Conservation (phyloP, 2,797 vertebrate species). For the Crypturellus tataupa region DNA sequence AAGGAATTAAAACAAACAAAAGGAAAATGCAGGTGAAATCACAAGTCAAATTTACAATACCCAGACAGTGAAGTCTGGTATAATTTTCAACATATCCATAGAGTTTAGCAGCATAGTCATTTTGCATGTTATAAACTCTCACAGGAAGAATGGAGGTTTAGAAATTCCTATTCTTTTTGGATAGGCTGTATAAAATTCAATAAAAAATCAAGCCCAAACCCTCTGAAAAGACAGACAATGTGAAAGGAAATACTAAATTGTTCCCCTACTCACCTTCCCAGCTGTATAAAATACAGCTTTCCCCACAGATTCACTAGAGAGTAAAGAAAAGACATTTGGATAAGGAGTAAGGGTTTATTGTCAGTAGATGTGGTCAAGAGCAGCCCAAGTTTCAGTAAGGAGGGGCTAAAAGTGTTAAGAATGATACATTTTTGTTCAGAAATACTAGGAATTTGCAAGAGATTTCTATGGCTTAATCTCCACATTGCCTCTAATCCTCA, state of each 20-base stretch:
- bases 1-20: slow-evolving; percentile 21
- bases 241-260: neutral
- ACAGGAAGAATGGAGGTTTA: neutral
- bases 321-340: neutral
- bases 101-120: slow-evolving; percentile 7
- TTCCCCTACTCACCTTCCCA: neutral
- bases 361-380: neutral
- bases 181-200: neutral
- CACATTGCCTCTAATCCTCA: neutral
- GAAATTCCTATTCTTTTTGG: neutral
- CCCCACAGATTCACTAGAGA: neutral
- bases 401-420: neutral
- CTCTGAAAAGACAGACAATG: neutral
- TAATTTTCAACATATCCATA: neutral
- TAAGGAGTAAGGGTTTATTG: neutral
- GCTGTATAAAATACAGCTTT: neutral
- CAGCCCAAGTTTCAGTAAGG: neutral
- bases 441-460: neutral
- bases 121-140: neutral
- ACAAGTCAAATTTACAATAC: slow-evolving; percentile 10
- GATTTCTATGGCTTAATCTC: neutral
- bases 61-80: neutral
- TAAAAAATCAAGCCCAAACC: neutral
- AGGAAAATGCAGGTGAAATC: slow-evolving; percentile 14
- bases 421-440: neutral